A percentile compares a stretch with the other conserved stretches of the same genome.
Conservation (phyloP, 2,797 vertebrate genomes). For the Ataeniobius toweri region DNA sequence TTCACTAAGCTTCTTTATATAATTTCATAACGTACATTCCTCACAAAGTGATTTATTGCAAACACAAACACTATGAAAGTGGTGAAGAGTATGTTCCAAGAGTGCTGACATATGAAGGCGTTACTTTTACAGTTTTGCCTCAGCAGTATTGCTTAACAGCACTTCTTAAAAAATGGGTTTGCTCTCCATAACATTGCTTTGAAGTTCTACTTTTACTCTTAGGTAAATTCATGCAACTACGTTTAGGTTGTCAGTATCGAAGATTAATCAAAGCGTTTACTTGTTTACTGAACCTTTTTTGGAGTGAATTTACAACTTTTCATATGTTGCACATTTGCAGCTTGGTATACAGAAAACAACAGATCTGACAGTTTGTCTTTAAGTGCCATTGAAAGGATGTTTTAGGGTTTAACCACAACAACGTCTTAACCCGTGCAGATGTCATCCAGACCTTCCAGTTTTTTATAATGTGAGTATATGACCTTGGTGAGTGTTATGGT, state of each 20-base stretch:
- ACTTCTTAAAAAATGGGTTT: not conserved
- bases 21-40: constrained; percentile 21
- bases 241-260: not conserved
- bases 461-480: not conserved
- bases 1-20: constrained; percentile 9
- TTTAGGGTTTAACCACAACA: no score
- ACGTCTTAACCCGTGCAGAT: no score
- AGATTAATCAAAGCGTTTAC: not conserved
- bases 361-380: not conserved
- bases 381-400: not conserved
- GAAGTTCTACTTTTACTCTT: not conserved
- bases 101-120: no score
- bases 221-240: not conserved
- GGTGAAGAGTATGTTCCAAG: not conserved
- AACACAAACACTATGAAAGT: not conserved
- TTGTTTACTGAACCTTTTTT: not conserved
- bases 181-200: not conserved
- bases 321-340: no score
- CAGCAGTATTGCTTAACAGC: not conserved
- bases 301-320: not conserved
- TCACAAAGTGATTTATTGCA: constrained; percentile 3
- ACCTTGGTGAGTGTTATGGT: not conserved
- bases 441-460: no score
- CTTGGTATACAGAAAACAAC: no score
- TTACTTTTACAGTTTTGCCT: not conserved